These are phyloP conservation scores for Tiliqua scincoides DNA, from an alignment of 2,113 vertebrate species.

Conservation along the genomic window DNA sequence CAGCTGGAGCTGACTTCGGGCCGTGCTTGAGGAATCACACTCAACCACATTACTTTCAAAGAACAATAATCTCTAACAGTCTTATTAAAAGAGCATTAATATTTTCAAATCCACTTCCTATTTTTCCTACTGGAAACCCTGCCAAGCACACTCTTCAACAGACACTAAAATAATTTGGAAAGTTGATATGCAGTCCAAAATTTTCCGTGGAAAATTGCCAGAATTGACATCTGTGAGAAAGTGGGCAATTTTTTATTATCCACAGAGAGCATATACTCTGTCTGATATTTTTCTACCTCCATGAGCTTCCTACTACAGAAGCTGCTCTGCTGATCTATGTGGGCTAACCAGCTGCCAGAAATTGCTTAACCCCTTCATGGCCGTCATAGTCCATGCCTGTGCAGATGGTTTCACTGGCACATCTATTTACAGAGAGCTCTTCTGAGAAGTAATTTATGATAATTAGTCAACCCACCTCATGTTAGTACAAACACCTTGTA, in stretches of 20 bases:
- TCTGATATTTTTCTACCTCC: slow-evolving; percentile 74
- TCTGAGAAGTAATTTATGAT: background rate
- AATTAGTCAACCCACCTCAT: background rate
- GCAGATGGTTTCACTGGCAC: background rate
- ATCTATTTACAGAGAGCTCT: background rate
- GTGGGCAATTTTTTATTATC: slow-evolving; percentile 83
- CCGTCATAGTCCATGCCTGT: slow-evolving; percentile 18
- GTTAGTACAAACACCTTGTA: background rate
- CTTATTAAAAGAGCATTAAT: slow-evolving; percentile 82
- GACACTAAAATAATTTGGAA: slow-evolving; percentile 84
- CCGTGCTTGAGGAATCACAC: slow-evolving; percentile 48
- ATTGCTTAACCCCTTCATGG: slow-evolving; percentile 68
- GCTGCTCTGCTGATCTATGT: slow-evolving; percentile 57
- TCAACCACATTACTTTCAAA: slow-evolving; percentile 62
- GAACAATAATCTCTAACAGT: slow-evolving; percentile 78
- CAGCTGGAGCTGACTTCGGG: slow-evolving; percentile 62
- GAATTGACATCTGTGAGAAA: slow-evolving; percentile 85
- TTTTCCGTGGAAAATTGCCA: slow-evolving; percentile 83
- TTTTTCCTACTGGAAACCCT: slow-evolving; percentile 77
- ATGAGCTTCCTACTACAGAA: slow-evolving; percentile 67
- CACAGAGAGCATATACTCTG: slow-evolving; percentile 75
- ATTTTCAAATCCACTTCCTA: slow-evolving; percentile 83
- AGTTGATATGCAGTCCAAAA: slow-evolving; percentile 82
- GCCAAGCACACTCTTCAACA: slow-evolving; percentile 81
- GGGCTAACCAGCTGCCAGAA: slow-evolving; percentile 60